These are phyloP conservation scores for Drosophila lacicola DNA, from an alignment of 2,888 invertebrate genomes.

Conservation along the genomic window DNA sequence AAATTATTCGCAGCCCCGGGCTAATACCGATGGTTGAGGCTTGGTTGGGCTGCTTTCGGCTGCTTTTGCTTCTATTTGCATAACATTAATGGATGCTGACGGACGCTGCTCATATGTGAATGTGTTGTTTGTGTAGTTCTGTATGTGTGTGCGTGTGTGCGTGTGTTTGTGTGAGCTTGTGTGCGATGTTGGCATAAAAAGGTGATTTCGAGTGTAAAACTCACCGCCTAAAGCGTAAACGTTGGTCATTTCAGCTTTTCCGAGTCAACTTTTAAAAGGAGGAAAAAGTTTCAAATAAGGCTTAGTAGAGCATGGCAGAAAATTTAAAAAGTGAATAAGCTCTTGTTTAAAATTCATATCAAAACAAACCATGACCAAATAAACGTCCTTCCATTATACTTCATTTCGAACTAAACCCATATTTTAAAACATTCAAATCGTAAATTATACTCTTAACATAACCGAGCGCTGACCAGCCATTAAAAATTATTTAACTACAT, in stretches of 20 bases:
- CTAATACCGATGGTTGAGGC: neutral
- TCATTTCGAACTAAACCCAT: too few species aligned
- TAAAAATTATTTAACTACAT: too few species aligned
- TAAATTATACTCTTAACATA: too few species aligned
- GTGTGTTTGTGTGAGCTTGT: constrained; percentile 20
- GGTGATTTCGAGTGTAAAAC: constrained; percentile 52
- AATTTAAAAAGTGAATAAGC: neutral
- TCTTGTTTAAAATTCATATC: too few species aligned
- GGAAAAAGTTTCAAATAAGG: constrained; percentile 1
- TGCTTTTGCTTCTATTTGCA: constrained; percentile 48
- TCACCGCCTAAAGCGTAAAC: constrained; percentile 49
- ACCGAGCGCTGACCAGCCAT: too few species aligned
- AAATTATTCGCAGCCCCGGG: constrained; percentile 40
- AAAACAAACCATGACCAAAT: too few species aligned
- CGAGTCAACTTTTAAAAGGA: neutral
- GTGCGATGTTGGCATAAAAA: constrained; percentile 33
- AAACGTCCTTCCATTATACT: too few species aligned
- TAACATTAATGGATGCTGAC: constrained; percentile 46
- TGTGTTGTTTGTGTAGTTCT: constrained; percentile 23
- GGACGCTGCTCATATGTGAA: constrained; percentile 37
- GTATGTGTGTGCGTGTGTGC: constrained; percentile 3
- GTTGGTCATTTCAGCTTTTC: constrained; percentile 53
- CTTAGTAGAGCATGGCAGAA: neutral
- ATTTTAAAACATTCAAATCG: neutral
- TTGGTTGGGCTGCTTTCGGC: neutral